Evolutionary conservation across 1,140 invertebrate species (phyloP).

Genomic region (Melanaphis sacchari): DNA sequence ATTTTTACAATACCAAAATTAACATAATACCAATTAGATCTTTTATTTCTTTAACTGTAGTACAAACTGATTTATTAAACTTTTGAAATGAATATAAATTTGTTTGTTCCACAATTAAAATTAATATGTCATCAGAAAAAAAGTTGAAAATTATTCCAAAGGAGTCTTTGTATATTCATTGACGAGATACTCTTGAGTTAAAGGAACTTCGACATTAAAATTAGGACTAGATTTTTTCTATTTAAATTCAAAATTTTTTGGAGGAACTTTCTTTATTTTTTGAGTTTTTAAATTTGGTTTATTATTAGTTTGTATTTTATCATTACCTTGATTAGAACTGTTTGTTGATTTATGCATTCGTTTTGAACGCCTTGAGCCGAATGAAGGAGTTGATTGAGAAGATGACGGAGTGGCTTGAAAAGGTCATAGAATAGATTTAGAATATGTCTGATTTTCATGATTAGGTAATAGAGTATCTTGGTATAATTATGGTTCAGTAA

Average conservation of each 20-base stretch:
- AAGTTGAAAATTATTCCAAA: neutral
- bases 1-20: neutral
- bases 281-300: neutral
- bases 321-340: neutral
- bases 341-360: neutral
- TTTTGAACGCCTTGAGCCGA: neutral
- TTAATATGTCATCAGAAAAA: neutral
- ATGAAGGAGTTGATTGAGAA: neutral
- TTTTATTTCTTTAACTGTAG: neutral
- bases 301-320: neutral
- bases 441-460: neutral
- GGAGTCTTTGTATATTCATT: neutral
- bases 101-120: constrained; percentile 8
- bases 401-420: too few relatives aligned
- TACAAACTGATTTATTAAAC: neutral
- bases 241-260: constrained; percentile 12
- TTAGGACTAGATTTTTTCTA: neutral
- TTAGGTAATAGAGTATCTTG: neutral
- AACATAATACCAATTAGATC: neutral
- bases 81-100: neutral
- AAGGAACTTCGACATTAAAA: neutral
- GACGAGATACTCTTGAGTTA: neutral
- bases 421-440: neutral
- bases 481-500: neutral
- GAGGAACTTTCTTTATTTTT: constrained; percentile 4